A percentile compares a stretch with the other conserved stretches of the same genome.
Evolutionary conservation across 2,888 invertebrate genomes (phyloP).

Genomic region (Sturmia bella): DNA sequence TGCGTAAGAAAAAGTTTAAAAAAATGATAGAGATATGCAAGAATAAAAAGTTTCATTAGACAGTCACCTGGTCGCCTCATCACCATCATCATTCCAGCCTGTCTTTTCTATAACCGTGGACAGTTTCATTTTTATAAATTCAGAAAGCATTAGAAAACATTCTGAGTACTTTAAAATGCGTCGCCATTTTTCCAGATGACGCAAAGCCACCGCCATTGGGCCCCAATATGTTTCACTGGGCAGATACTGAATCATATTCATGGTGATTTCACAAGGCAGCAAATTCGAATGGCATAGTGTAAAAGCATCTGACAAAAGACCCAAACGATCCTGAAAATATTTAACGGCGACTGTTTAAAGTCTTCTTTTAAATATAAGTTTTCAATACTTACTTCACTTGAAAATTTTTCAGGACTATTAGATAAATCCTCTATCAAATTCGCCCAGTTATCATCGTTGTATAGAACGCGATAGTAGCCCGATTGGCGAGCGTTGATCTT

Average conservation of each 20-base stretch:
- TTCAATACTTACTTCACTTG: constrained; percentile 76
- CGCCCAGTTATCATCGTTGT: constrained; percentile 81
- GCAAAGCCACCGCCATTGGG: constrained; percentile 79
- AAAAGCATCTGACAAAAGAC: constrained; percentile 81
- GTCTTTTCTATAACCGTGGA: constrained; percentile 79
- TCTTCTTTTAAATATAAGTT: neutral
- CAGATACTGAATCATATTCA: constrained; percentile 81
- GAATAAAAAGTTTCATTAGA: neutral
- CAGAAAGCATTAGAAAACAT: constrained; percentile 81
- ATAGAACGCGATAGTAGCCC: constrained; percentile 81
- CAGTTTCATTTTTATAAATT: constrained; percentile 81
- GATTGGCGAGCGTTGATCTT: constrained; percentile 81
- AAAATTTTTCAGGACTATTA: constrained; percentile 78
- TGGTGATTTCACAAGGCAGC: constrained; percentile 81
- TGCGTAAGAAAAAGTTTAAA: constrained; percentile 58
- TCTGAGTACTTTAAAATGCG: constrained; percentile 82
- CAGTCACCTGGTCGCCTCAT: constrained; percentile 78
- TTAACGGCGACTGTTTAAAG: too few relatives aligned
- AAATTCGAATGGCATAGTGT: constrained; percentile 82
- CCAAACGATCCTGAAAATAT: constrained; percentile 79
- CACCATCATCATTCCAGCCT: constrained; percentile 80
- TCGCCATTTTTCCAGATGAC: constrained; percentile 81
- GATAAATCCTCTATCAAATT: constrained; percentile 79
- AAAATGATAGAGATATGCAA: neutral
- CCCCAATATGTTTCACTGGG: constrained; percentile 81